Conservation (phyloP, 2,797 vertebrate species). For the Oryzias dopingdopingensis region DNA sequence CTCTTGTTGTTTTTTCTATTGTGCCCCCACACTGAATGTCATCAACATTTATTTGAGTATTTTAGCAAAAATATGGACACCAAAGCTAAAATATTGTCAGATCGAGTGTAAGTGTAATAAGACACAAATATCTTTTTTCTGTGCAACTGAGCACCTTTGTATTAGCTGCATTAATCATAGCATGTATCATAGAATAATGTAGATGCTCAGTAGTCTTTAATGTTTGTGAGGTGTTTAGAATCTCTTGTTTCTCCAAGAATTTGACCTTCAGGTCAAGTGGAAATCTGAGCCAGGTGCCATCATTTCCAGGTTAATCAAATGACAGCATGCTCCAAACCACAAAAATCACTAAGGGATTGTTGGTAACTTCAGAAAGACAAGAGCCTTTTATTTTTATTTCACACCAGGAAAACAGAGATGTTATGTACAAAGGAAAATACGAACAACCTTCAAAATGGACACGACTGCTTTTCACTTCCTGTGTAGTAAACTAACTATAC, state of each 20-base stretch:
- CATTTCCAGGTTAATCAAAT: not conserved
- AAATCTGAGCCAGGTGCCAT: not conserved
- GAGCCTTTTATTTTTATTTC: too few species aligned
- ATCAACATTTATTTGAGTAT: too few species aligned
- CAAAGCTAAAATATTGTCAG: not conserved
- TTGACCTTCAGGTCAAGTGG: not conserved
- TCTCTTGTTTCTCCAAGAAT: not conserved
- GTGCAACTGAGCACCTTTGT: conserved; percentile 58
- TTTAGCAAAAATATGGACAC: not conserved
- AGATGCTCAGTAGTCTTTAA: conserved; percentile 10
- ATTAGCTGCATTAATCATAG: conserved; percentile 17
- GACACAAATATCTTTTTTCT: conserved; percentile 41
- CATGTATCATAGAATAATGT: conserved; percentile 1
- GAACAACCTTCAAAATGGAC: too few species aligned
- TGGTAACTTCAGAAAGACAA: too few species aligned
- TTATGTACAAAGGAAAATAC: too few species aligned
- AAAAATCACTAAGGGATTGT: too few species aligned
- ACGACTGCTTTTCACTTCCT: too few species aligned
- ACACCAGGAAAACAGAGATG: too few species aligned
- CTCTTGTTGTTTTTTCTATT: too few species aligned
- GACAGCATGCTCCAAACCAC: too few species aligned
- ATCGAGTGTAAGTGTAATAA: not conserved
- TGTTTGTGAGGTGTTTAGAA: not conserved
- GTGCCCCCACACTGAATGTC: too few species aligned
- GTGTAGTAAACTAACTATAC: too few species aligned